Conservation (phyloP, 2,888 invertebrate species). For the Agrotis ipsilon region DNA sequence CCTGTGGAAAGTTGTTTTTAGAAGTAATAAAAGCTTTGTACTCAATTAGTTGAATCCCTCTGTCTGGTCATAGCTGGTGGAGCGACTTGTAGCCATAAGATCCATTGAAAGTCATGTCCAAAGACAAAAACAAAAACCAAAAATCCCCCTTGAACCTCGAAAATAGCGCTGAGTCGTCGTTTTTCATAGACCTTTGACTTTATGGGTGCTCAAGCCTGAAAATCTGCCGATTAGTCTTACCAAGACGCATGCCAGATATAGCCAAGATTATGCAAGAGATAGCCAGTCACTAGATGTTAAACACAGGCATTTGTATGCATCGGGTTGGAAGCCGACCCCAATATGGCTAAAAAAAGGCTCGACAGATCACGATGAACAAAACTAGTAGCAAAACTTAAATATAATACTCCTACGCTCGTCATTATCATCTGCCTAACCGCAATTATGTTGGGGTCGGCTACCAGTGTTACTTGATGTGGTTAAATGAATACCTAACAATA, state of each 20-base stretch:
- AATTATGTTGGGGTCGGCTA: conserved; percentile 32
- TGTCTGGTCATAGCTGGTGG: background rate
- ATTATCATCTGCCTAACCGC: conserved; percentile 35
- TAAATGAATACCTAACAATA: conserved; percentile 30
- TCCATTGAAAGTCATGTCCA: no score
- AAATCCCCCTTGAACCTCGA: no score
- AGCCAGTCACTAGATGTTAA: background rate
- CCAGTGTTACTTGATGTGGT: conserved; percentile 47
- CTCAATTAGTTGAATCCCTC: background rate
- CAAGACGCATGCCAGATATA: background rate
- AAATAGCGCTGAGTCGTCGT: background rate
- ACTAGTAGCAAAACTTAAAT: background rate
- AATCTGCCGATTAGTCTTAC: background rate
- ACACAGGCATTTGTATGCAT: background rate
- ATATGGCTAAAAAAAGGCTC: background rate
- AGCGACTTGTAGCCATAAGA: background rate
- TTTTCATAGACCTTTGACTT: background rate
- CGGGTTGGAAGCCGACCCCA: accelerated
- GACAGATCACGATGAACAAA: background rate
- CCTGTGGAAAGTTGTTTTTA: no score
- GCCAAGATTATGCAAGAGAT: no score
- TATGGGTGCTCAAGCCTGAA: background rate
- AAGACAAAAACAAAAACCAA: no score
- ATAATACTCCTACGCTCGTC: background rate
- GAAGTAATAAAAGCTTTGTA: no score